Conservation (phyloP, 2,113 vertebrate genomes). For the Passer montanus region DNA sequence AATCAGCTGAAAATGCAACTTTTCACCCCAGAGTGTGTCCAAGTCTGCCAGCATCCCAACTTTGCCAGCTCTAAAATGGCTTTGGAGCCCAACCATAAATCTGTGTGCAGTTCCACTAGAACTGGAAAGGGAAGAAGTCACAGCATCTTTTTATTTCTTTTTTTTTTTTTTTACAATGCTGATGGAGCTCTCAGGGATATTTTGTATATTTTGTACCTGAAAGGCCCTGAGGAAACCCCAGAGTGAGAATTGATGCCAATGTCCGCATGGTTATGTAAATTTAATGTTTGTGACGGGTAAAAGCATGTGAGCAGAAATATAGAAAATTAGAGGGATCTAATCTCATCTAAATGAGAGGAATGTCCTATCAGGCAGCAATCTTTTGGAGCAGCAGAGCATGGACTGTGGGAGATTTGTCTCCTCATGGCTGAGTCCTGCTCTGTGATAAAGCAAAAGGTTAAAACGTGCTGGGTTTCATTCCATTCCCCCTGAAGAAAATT, state of each 20-base stretch:
- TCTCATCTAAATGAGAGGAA: not conserved
- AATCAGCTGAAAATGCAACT: not conserved
- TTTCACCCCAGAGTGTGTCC: not conserved
- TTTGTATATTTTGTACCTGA: not conserved
- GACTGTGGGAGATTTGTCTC: not conserved
- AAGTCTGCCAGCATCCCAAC: not conserved
- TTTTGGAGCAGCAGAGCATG: not conserved
- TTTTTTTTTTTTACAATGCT: not conserved
- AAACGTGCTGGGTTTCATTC: not conserved
- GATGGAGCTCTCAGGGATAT: not conserved
- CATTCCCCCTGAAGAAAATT: not conserved
- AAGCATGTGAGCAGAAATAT: not conserved
- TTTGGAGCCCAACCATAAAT: not conserved
- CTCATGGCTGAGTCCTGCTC: not conserved
- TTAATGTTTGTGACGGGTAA: not conserved
- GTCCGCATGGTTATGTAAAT: not conserved
- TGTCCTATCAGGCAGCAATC: not conserved
- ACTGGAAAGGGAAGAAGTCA: not conserved
- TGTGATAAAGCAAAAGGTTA: not conserved
- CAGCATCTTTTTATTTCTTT: not conserved
- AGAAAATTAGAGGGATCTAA: not conserved
- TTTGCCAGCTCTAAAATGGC: not conserved
- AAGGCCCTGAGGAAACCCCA: not conserved
- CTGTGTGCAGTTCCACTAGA: not conserved
- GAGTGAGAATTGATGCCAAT: not conserved